These are phyloP conservation scores for Schizotus pectinicornis DNA, from an alignment of 2,888 invertebrate genomes.

Conservation along the genomic window DNA sequence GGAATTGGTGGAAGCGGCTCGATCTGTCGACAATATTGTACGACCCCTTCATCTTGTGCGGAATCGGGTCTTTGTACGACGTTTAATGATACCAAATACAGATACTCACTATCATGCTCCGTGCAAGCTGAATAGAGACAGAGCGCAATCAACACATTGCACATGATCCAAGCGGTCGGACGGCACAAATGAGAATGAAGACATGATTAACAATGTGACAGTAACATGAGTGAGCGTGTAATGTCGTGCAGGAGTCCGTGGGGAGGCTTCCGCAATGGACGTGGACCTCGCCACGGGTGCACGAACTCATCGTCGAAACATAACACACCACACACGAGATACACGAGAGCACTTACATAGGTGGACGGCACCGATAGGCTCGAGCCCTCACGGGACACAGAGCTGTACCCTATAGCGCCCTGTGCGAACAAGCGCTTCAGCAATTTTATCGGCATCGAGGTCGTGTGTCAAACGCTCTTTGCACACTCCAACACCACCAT, in stretches of 20 bases:
- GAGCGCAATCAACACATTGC: conserved; percentile 66
- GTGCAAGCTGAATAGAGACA: conserved; percentile 81
- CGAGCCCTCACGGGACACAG: conserved; percentile 69
- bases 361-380: conserved; percentile 84
- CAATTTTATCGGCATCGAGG: conserved; percentile 26
- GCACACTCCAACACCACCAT: not conserved
- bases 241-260: conserved; percentile 40
- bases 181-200: conserved; percentile 57
- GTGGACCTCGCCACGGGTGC: conserved; percentile 39
- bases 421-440: conserved; percentile 49
- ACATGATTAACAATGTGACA: conserved; percentile 49
- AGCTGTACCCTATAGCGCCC: conserved; percentile 60
- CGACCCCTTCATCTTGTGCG: not conserved
- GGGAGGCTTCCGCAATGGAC: conserved; percentile 31
- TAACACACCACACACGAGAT: conserved; percentile 66
- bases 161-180: conserved; percentile 54
- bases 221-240: conserved; percentile 40
- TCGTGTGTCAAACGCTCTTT: conserved; percentile 20
- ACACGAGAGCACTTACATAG: conserved; percentile 62
- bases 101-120: conserved; percentile 90
- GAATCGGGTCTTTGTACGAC: not conserved
- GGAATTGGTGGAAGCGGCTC: too few relatives aligned
- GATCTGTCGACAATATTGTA: not conserved
- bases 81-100: conserved; percentile 32
- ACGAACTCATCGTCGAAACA: conserved; percentile 58